phyloP scores from a whole-genome alignment of 2,113 vertebrate species.

The Corythornis madagascariensis region DNA sequence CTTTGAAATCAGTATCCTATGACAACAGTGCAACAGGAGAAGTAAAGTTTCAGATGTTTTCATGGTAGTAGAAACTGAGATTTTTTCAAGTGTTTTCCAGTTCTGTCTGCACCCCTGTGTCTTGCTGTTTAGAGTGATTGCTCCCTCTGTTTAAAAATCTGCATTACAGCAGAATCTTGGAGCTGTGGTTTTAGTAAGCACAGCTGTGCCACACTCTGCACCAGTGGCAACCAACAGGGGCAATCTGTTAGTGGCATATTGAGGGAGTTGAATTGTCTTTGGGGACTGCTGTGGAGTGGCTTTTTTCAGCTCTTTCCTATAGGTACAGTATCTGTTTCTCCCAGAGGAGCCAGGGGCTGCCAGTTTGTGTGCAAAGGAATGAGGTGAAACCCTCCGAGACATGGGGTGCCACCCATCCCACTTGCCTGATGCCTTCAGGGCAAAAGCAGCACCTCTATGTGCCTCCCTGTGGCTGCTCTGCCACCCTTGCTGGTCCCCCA shows the following conservation, averaged over 20 bases:
- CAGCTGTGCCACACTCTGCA: constrained; percentile 11
- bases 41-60: not conserved
- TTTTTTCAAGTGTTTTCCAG: not conserved
- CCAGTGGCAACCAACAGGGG: not conserved
- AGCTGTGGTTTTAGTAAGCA: not conserved
- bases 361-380: not conserved
- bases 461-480: not conserved
- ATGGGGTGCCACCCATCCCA: fast-evolving
- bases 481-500: not conserved
- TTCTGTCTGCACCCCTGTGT: not conserved
- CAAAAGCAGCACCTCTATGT: not conserved
- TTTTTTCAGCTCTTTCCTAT: not conserved
- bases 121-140: not conserved
- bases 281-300: not conserved
- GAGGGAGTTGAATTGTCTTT: not conserved
- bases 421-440: not conserved
- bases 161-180: not conserved
- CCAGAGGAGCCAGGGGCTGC: not conserved
- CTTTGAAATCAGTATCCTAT: not conserved
- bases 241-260: constrained; percentile 1
- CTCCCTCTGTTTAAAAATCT: not conserved
- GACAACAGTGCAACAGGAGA: not conserved
- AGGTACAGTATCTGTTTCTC: not conserved
- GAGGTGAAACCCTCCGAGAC: not conserved
- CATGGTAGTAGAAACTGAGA: not conserved